Evolutionary conservation across 1,140 invertebrate species (phyloP).

Genomic region (Leptinotarsa undecemlineata): DNA sequence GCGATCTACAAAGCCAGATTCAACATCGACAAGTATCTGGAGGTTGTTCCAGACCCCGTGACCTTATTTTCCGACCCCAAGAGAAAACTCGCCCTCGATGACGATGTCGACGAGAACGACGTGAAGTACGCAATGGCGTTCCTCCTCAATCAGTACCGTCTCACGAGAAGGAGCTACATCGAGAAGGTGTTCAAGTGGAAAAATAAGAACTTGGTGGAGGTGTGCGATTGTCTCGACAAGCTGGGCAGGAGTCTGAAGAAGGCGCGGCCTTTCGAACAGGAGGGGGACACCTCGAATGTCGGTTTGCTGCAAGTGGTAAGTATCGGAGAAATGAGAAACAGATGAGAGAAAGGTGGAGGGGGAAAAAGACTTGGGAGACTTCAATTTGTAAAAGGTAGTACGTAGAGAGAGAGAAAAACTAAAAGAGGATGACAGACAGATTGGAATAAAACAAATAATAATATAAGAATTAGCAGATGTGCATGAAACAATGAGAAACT

Average conservation of each 20-base stretch:
- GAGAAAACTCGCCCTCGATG: conserved; percentile 39
- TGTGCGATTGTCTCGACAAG: conserved; percentile 35
- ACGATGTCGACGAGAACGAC: conserved; percentile 27
- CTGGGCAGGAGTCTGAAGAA: conserved; percentile 45
- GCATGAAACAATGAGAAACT: too few relatives aligned
- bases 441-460: too few relatives aligned
- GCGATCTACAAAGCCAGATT: conserved; percentile 57
- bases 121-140: conserved; percentile 51
- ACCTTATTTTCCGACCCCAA: conserved; percentile 57
- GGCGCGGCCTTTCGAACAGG: conserved; percentile 30
- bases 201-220: conserved; percentile 36
- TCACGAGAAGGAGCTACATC: conserved; percentile 40
- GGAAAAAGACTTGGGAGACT: too few relatives aligned
- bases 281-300: conserved; percentile 49
- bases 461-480: too few relatives aligned
- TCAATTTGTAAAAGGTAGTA: too few relatives aligned
- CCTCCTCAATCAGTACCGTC: conserved; percentile 49
- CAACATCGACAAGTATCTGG: conserved; percentile 59
- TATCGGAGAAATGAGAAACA: too few relatives aligned
- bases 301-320: conserved; percentile 57
- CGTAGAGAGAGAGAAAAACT: too few relatives aligned
- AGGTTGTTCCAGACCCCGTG: conserved; percentile 62
- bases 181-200: conserved; percentile 47
- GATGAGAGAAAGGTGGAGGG: too few relatives aligned
- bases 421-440: too few relatives aligned